phyloP scores from a whole-genome alignment of 2,888 invertebrate species.

The Mactromeris polynyma region DNA sequence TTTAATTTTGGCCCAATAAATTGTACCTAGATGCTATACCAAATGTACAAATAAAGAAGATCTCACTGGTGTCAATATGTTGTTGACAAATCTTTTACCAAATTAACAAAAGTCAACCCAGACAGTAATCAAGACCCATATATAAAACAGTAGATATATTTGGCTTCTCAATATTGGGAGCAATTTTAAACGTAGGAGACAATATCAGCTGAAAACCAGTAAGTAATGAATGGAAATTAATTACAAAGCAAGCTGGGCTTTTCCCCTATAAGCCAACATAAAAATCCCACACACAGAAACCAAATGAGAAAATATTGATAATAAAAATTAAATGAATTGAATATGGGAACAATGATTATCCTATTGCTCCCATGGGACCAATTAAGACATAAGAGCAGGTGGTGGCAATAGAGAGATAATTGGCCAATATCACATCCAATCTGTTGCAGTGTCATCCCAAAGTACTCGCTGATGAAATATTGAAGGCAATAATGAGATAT shows the following conservation, averaged over 20 bases:
- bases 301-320: neutral
- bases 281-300: constrained; percentile 12
- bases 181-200: neutral
- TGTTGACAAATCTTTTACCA: neutral
- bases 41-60: neutral
- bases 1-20: no score
- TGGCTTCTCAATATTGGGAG: neutral
- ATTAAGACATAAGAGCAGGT: neutral
- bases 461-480: neutral
- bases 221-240: neutral
- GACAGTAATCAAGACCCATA: neutral
- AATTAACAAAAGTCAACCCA: neutral
- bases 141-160: neutral
- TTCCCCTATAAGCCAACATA: constrained; percentile 3
- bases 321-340: neutral
- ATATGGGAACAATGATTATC: neutral
- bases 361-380: neutral
- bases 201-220: neutral
- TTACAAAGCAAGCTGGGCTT: neutral
- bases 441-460: constrained; percentile 8
- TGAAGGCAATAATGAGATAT: neutral
- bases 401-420: constrained; percentile 27
- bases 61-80: neutral
- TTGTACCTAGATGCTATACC: no score
- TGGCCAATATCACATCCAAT: constrained; percentile 38